phyloP scores from a whole-genome alignment of 2,113 vertebrate genomes.

The Salvator merianae region DNA sequence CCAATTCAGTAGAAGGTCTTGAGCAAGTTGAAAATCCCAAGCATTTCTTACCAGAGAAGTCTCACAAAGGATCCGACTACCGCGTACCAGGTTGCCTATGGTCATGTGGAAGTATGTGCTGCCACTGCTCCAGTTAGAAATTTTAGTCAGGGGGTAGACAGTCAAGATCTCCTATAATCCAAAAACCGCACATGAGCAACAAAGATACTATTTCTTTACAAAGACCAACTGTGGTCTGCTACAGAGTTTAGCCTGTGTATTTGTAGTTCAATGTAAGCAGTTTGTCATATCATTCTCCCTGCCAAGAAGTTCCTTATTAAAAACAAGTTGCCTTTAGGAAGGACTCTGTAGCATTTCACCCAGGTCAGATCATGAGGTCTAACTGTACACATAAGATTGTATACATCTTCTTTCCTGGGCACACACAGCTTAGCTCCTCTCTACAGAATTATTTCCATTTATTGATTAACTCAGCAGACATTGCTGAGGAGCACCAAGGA shows the following conservation, averaged over 20 bases:
- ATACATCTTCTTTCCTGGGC: background rate
- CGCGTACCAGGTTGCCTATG: slow-evolving; percentile 85
- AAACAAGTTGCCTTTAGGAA: background rate
- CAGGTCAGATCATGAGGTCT: no score
- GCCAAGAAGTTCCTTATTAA: background rate
- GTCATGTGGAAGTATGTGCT: slow-evolving; percentile 98
- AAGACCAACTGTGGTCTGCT: background rate
- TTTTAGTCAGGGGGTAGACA: slow-evolving; percentile 88
- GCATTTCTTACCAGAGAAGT: slow-evolving; percentile 89
- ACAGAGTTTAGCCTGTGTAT: background rate
- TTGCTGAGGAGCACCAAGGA: background rate
- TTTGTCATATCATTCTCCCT: background rate
- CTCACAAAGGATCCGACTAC: slow-evolving; percentile 91
- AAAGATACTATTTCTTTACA: background rate
- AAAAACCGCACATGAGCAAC: slow-evolving; percentile 9
- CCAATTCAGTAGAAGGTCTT: background rate
- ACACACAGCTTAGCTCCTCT: background rate
- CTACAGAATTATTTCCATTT: background rate
- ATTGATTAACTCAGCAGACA: background rate
- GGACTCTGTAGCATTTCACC: background rate
- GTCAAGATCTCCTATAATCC: slow-evolving; percentile 82
- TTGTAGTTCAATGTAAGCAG: background rate
- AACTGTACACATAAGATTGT: background rate
- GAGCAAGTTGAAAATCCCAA: background rate
- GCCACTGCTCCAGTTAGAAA: slow-evolving; percentile 96